Evolutionary conservation across 2,797 vertebrate species (phyloP), one percentile per base, ranked within the genome.

Genomic region (Sebastes ruberrimus): DNA sequence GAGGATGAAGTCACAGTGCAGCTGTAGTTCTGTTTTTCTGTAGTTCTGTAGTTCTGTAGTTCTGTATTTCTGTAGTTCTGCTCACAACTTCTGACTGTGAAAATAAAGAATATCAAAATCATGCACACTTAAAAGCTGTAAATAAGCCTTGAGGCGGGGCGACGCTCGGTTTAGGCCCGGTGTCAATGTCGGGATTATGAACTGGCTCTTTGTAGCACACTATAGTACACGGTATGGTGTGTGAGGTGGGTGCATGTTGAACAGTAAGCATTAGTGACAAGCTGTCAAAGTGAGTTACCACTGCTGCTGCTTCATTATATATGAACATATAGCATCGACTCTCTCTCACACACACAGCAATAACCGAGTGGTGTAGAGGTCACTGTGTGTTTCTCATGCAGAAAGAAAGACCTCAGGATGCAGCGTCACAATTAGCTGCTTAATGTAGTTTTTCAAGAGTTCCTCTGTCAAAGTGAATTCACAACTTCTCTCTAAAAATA

Each of bases 281-380:
- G 74, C 88, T 88, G 89, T 89, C 91, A 90, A 53, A 84, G 69
- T 66, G 49, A 74, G 83, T 91, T 77, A 87, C 18, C 56, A 23
- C 56, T 32, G 62, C 20, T 65, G 72, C 61, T 27, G n/a, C 75
- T 89, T 84, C 78, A 76, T 85, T 72, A 77, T 82, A 78, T 78
- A 88, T 88, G 74, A 89, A 46, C 65, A 57, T 56, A 82, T 10
- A 81, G 28, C 69, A 55, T 76, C 73, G 13, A 72, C 11, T n/a
- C 61, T 33, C 46, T 13, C 28, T 30, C 46, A 10, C 28, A 25
- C 28, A 25, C 57, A 74, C 55, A 72, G 55, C 42, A 27, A 18
- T 23, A 67, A 4, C 13, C 10, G 18, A 55, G 63, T 52, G 59
- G 32, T 23, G 14, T 10, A 55, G 30, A 69, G 71, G 76, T 62